These are phyloP conservation scores for Clunio marinus DNA, from an alignment of 2,888 invertebrate genomes.

Conservation along the genomic window DNA sequence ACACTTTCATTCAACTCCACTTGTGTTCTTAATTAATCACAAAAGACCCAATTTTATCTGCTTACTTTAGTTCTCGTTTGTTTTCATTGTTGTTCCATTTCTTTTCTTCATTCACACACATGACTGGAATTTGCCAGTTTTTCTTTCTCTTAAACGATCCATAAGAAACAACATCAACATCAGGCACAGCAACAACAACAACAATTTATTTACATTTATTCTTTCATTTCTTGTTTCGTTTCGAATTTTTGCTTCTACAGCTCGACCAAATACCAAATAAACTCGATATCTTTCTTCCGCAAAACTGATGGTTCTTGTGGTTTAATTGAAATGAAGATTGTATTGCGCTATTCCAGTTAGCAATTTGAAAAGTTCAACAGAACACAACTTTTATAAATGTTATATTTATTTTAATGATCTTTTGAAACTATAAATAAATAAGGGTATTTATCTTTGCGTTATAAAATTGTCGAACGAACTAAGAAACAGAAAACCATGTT, in stretches of 20 bases:
- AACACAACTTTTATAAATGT: too few species aligned
- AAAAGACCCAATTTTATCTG: not conserved
- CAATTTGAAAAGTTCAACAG: too few species aligned
- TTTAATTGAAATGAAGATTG: not conserved
- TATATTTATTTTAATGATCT: too few species aligned
- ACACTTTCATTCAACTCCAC: not conserved
- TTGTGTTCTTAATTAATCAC: not conserved
- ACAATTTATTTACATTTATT: not conserved
- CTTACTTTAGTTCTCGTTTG: not conserved
- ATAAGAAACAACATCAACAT: not conserved
- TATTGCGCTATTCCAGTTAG: too few species aligned
- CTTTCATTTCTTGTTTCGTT: constrained; percentile 20
- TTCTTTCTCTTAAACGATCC: not conserved
- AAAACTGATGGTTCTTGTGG: not conserved
- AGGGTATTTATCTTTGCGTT: too few species aligned
- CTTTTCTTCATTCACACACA: not conserved
- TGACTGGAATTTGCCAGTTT: not conserved
- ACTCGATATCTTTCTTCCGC: constrained; percentile 12
- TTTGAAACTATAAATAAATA: too few species aligned
- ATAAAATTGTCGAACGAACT: too few species aligned
- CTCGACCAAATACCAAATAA: constrained; percentile 7
- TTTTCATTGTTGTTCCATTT: constrained; percentile 10
- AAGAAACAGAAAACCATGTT: too few species aligned
- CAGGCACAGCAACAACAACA: not conserved
- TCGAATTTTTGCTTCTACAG: not conserved